Evolutionary conservation across 2,113 vertebrate genomes (phyloP), one percentile per base, ranked within the genome.

Genomic region (Prionailurus bengalensis): DNA sequence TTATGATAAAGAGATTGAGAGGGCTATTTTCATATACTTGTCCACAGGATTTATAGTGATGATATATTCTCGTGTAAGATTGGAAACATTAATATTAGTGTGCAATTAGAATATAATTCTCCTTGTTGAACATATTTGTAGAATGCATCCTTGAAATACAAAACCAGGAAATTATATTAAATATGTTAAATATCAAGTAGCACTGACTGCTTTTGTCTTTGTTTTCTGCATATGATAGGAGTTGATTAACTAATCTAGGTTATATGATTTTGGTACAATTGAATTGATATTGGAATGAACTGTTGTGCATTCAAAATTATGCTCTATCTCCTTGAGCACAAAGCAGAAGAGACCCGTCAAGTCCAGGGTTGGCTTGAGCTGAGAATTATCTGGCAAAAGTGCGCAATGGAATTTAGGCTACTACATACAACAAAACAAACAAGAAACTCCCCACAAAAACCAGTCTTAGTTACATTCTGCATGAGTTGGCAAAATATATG

Each of bases 271-370:
- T 89, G 55, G 63, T 98, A 98, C 90, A 98, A 98, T 98, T 97
- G 97, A 98, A 98, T 96, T 98, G 98, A 98, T 99, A 96, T 91
- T 90, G 83, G 89, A 98, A 98, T 97, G 98, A 98, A 98, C 96
- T 96, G 97, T 63, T 97, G 68, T 98, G 96, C 86, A 98, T 98
- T 98, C 98, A 96, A 98, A 99, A 98, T 99, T 98, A 98, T 89
- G 97, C 97, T 97, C 68, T 97, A 97, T 98, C 96, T 98, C 66
- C 89, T 87, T 98, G 97, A 96, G 91, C 98, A 98, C 95, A 98
- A 98, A 98, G 97, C 98, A 98, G 98, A 99, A 99, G 98, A 98
- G 99, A 99, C 98, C 74, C 89, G 97, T 98, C 94, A 98, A 98
- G 95, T 85, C 92, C 91, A 98, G 98, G 92, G 78, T 36, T 98